Evolutionary conservation across 2,797 vertebrate genomes (phyloP).

Genomic region (Hoplostethus mediterraneus): DNA sequence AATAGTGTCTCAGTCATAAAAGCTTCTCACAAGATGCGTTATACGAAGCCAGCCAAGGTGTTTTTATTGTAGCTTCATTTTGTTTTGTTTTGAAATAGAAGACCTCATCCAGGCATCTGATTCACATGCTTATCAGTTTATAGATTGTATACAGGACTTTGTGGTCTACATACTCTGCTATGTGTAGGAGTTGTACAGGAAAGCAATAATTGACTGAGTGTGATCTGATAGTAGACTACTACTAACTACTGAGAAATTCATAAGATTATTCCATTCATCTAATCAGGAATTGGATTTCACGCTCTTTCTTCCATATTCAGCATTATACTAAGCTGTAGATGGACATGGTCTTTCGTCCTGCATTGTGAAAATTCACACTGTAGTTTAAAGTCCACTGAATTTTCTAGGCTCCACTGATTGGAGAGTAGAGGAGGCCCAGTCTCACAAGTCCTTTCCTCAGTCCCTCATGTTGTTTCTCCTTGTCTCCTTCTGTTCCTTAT

Average conservation of each 20-base stretch:
- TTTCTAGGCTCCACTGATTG: conserved; percentile 8
- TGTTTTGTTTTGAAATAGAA: neutral
- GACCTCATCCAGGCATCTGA: too few relatives aligned
- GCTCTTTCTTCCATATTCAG: neutral
- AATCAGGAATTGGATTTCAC: too few relatives aligned
- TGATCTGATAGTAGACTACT: neutral
- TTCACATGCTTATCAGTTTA: too few relatives aligned
- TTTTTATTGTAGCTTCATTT: neutral
- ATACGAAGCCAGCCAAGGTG: conserved; percentile 1
- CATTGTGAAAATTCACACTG: conserved; percentile 9
- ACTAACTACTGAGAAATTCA: neutral
- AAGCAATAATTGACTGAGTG: neutral
- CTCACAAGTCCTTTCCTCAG: conserved; percentile 8
- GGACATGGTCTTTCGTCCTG: conserved; percentile 11
- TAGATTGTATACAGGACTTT: neutral
- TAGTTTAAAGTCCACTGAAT: conserved; percentile 14
- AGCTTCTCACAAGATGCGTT: neutral
- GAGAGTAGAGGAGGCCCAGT: conserved; percentile 17
- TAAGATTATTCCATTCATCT: too few relatives aligned
- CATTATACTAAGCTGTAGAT: neutral
- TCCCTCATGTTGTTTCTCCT: conserved; percentile 43
- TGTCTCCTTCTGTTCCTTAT: conserved; percentile 39
- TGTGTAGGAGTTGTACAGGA: neutral
- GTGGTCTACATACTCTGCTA: neutral
- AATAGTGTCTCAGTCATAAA: conserved; percentile 39